Evolutionary conservation across 2,888 invertebrate genomes (phyloP), one percentile per base, ranked within the genome.

Genomic region (Habroteleia sp.): DNA sequence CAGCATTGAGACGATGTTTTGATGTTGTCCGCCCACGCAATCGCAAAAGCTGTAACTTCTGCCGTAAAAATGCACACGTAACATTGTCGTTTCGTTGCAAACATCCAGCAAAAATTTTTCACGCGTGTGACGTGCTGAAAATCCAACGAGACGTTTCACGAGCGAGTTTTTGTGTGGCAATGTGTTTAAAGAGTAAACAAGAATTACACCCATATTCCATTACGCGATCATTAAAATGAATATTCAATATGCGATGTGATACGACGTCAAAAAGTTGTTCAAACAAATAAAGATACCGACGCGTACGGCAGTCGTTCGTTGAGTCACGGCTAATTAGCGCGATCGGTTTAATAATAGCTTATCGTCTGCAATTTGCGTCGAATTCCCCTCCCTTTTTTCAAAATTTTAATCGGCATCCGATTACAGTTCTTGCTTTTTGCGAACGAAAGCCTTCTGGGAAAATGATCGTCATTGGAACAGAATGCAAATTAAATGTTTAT

Each of bases 1-100:
- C 35, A 52, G 44, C 25, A 52, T 62, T 52, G 39, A 39, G 62
- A 68, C 54, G 68, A 48, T 77, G 75, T 77, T 78, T 78, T 76
- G 74, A 76, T 65, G 62, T 77, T 77, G 77, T 74, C 77, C 77
- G 39, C 78, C 78, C 52, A 78, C 78, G 52, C 2, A 20, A 41
- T 33, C 33, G n/a, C 62, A 37, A 74, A 58, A 50, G 13, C 31
- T 31, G 31, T 48, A 71, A 63, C 62, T 71, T 54, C 71, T 71
- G 54, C 63, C 46, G 39, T 35, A 10, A 27, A 54, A 11, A 7
- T 25, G 14, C 27, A 11, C 41, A 8, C 7, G 25, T 14, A 39
- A n/a, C n/a, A n/a, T n/a, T n/a, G n/a, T n/a, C n/a, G n/a, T n/a
- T n/a, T n/a, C n/a, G n/a, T n/a, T n/a, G n/a, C n/a, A n/a, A n/a